Evolutionary conservation across 37 sponge, comb jelly and placozoan genomes (phyloP).

Genomic region (Tethya wilhelma): DNA sequence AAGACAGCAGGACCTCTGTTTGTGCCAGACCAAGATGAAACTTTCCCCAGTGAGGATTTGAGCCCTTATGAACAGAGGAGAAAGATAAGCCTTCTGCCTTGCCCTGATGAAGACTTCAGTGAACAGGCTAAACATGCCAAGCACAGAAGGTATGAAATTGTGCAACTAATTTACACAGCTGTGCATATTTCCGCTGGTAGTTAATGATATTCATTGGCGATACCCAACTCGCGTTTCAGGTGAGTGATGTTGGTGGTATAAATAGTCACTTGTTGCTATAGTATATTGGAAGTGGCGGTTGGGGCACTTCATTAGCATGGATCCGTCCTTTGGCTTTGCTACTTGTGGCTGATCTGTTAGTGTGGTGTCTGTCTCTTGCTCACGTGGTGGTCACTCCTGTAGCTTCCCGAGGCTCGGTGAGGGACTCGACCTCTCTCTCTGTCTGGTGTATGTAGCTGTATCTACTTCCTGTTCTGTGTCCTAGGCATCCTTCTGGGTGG

Average conservation of each 20-base stretch:
- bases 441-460: too few species aligned
- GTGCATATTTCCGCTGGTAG: background rate
- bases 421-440: slow-evolving; percentile 33
- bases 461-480: slow-evolving; percentile 30
- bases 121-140: slow-evolving; percentile 53
- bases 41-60: background rate
- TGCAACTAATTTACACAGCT: too few species aligned
- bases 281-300: slow-evolving; percentile 44
- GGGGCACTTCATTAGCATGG: slow-evolving; percentile 58
- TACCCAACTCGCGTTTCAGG: background rate
- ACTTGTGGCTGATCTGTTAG: slow-evolving; percentile 65
- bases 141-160: slow-evolving; percentile 58
- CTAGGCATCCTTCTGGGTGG: slow-evolving; percentile 21
- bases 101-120: slow-evolving; percentile 6
- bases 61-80: background rate
- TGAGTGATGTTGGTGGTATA: background rate
- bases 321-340: slow-evolving; percentile 38
- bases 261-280: background rate
- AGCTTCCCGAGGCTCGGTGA: slow-evolving; percentile 60
- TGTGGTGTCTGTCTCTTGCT: slow-evolving; percentile 35
- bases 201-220: slow-evolving; percentile 21
- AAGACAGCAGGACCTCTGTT: slow-evolving; percentile 29
- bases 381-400: slow-evolving; percentile 30
- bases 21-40: slow-evolving; percentile 3
- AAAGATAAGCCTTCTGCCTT: slow-evolving; percentile 3